Conservation (phyloP, 2,888 invertebrate species). For the Eupithecia abbreviata region DNA sequence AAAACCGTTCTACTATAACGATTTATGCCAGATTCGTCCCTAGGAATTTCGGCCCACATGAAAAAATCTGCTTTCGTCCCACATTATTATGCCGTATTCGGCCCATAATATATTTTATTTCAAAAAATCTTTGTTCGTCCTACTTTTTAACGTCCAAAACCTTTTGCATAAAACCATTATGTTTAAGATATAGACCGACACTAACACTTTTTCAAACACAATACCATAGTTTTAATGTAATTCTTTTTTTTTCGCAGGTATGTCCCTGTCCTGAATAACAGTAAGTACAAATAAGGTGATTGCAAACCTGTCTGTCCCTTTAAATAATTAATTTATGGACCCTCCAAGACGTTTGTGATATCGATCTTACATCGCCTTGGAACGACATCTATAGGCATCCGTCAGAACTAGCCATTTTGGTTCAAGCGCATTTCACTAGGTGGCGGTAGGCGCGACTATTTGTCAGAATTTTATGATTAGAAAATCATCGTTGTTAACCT, state of each 20-base stretch:
- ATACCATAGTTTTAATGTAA: neutral
- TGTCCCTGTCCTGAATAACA: conserved; percentile 46
- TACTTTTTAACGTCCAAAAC: neutral
- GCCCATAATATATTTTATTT: too few species aligned
- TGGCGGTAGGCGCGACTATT: conserved; percentile 50
- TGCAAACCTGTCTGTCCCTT: conserved; percentile 22
- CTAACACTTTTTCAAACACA: neutral
- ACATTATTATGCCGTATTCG: too few species aligned
- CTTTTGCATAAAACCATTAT: neutral
- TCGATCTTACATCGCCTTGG: conserved; percentile 18
- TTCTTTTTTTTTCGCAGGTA: conserved; percentile 63
- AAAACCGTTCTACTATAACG: neutral
- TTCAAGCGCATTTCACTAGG: conserved; percentile 55
- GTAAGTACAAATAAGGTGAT: conserved; percentile 50
- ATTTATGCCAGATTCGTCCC: too few species aligned
- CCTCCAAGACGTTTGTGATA: conserved; percentile 38
- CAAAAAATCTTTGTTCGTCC: too few species aligned
- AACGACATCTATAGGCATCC: conserved; percentile 63
- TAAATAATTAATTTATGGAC: conserved; percentile 53
- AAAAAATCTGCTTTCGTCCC: too few species aligned
- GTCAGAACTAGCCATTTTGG: conserved; percentile 49
- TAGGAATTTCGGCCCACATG: too few species aligned
- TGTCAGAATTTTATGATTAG: neutral
- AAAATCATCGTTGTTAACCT: neutral
- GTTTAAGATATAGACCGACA: neutral